Percentiles rank a stretch among this genome's conserved stretches.
Conservation (phyloP, 1,140 invertebrate species). For the Drosophila quadrilineata region DNA sequence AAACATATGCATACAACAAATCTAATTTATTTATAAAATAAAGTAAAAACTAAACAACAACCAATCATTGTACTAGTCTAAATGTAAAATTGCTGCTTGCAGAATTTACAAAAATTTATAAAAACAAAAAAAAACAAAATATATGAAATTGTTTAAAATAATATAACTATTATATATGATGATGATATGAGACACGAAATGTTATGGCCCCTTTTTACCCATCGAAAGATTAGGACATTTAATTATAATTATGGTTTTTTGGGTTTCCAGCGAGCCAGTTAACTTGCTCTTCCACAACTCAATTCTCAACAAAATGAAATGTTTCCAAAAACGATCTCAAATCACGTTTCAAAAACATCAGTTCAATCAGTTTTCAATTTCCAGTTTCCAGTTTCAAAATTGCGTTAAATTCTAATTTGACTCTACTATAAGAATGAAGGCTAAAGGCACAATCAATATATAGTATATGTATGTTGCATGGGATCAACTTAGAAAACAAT, state of each 20-base stretch:
- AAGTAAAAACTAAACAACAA: conserved; percentile 50
- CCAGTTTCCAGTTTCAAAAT: too few relatives aligned
- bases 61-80: conserved; percentile 57
- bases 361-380: conserved; percentile 25
- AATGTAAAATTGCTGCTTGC: conserved; percentile 54
- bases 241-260: conserved; percentile 3
- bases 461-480: conserved; percentile 59
- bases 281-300: neutral
- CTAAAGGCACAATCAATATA: conserved; percentile 74
- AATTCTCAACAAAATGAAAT: conserved; percentile 1
- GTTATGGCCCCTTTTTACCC: conserved; percentile 8
- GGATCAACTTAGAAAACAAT: conserved; percentile 75
- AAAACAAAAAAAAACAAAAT: conserved; percentile 14
- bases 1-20: conserved; percentile 50
- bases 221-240: neutral
- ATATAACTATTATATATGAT: conserved; percentile 20
- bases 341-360: conserved; percentile 5
- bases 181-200: conserved; percentile 35
- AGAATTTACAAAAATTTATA: conserved; percentile 40
- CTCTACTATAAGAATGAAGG: conserved; percentile 36
- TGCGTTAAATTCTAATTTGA: too few relatives aligned
- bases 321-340: conserved; percentile 26
- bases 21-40: conserved; percentile 65
- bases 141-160: conserved; percentile 38
- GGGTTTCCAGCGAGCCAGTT: conserved; percentile 15